Conservation (phyloP, 1,140 invertebrate species). For the Andrena cerasifolii region DNA sequence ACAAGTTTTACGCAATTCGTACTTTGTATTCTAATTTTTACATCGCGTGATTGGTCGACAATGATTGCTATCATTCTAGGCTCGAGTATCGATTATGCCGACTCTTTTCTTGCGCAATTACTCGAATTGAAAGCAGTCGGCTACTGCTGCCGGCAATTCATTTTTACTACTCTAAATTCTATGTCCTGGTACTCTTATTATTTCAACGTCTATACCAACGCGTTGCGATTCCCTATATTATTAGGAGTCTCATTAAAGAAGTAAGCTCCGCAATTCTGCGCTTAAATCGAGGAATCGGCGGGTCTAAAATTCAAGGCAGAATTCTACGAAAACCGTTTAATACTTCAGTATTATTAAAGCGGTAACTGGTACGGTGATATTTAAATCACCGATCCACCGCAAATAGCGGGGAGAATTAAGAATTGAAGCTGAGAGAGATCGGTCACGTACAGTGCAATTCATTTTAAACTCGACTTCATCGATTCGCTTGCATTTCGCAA, state of each 20-base stretch:
- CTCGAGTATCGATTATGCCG: background rate
- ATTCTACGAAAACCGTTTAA: too few relatives aligned
- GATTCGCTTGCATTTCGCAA: constrained; percentile 6
- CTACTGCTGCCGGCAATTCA: too few relatives aligned
- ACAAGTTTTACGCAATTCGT: background rate
- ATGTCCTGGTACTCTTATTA: too few relatives aligned
- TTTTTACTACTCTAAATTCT: too few relatives aligned
- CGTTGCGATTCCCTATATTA: too few relatives aligned
- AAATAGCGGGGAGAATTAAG: background rate
- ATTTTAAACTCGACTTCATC: background rate
- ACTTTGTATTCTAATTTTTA: background rate
- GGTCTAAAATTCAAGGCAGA: background rate
- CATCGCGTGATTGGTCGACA: background rate
- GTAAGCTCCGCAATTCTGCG: too few relatives aligned
- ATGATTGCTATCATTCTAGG: background rate
- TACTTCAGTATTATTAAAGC: too few relatives aligned
- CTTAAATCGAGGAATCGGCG: too few relatives aligned
- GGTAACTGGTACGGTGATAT: background rate
- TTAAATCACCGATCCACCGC: background rate
- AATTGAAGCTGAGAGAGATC: background rate
- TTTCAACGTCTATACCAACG: too few relatives aligned
- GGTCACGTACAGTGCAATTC: background rate
- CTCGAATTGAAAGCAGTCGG: background rate
- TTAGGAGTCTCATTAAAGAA: too few relatives aligned
- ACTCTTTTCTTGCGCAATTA: background rate